These are phyloP conservation scores for Empis livida DNA, from an alignment of 2,888 invertebrate species.

Conservation along the genomic window DNA sequence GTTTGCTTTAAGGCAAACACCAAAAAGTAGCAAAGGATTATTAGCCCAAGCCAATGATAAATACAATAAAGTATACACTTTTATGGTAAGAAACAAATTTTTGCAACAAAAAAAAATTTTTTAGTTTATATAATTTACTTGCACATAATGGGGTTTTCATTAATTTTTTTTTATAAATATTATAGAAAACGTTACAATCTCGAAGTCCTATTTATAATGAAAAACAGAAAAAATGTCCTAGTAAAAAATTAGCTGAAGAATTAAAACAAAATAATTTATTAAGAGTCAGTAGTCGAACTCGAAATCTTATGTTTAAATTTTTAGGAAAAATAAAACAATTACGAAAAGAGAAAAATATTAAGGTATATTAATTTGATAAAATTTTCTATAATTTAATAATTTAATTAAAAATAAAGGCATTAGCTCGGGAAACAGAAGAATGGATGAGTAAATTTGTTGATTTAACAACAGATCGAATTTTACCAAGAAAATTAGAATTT, in stretches of 20 bases:
- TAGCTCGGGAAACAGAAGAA: constrained; percentile 12
- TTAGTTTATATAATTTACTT: too few species aligned
- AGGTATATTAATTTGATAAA: not conserved
- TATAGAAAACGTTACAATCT: constrained; percentile 17
- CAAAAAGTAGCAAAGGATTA: constrained; percentile 7
- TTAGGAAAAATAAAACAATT: constrained; percentile 13
- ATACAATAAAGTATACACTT: constrained; percentile 4
- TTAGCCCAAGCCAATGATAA: constrained; percentile 1
- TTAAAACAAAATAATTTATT: constrained; percentile 14
- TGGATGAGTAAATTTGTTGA: constrained; percentile 18
- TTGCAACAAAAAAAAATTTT: too few species aligned
- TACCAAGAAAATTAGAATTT: constrained; percentile 22
- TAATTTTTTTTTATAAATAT: not conserved
- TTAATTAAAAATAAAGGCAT: constrained; percentile 13
- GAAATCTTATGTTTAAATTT: constrained; percentile 18
- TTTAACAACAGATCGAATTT: constrained; percentile 17
- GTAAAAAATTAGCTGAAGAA: not conserved
- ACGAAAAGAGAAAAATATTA: constrained; percentile 8
- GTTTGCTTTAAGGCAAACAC: not conserved
- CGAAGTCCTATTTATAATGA: constrained; percentile 21
- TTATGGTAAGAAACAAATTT: constrained; percentile 5
- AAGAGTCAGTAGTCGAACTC: constrained; percentile 19
- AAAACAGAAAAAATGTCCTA: constrained; percentile 1
- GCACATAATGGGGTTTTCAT: too few species aligned
- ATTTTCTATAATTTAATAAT: not conserved